These are phyloP conservation scores for Ondatra zibethicus DNA, from an alignment of 2,113 vertebrate genomes.

Conservation along the genomic window DNA sequence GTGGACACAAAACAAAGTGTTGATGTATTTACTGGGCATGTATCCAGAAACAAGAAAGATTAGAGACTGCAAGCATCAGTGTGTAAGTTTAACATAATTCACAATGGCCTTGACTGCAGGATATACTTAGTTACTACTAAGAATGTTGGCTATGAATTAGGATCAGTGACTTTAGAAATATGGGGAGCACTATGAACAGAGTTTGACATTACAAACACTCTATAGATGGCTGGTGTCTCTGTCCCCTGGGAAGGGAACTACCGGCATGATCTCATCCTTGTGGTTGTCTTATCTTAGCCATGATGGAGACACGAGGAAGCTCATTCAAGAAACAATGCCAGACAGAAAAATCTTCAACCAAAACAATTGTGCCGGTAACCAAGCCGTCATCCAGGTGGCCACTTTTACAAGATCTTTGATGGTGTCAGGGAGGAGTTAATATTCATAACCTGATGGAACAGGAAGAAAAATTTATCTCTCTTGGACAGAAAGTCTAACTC, in stretches of 20 bases:
- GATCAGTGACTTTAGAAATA: not conserved
- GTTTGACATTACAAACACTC: not conserved
- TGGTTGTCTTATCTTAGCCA: not conserved
- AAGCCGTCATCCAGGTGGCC: not conserved
- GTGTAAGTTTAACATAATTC: not conserved
- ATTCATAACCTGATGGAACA: not conserved
- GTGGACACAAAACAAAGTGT: not conserved
- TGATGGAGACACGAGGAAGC: not conserved
- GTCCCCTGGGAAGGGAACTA: not conserved
- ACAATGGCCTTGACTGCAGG: too few relatives aligned
- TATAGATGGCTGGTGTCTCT: not conserved
- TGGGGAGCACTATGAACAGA: not conserved
- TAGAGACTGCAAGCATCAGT: not conserved
- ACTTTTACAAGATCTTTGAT: not conserved
- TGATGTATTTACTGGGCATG: not conserved
- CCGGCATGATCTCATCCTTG: not conserved
- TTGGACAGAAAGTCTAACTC: not conserved
- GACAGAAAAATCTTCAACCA: not conserved
- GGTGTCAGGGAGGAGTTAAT: not conserved
- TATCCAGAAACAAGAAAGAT: not conserved
- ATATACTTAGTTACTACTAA: fast-evolving
- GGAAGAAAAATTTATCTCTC: not conserved
- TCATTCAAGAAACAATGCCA: not conserved
- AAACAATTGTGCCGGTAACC: not conserved
- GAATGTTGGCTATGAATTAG: fast-evolving